Evolutionary conservation across 2,797 vertebrate genomes (phyloP), one percentile per base, ranked within the genome.

Genomic region (Sebastolobus alascanus): DNA sequence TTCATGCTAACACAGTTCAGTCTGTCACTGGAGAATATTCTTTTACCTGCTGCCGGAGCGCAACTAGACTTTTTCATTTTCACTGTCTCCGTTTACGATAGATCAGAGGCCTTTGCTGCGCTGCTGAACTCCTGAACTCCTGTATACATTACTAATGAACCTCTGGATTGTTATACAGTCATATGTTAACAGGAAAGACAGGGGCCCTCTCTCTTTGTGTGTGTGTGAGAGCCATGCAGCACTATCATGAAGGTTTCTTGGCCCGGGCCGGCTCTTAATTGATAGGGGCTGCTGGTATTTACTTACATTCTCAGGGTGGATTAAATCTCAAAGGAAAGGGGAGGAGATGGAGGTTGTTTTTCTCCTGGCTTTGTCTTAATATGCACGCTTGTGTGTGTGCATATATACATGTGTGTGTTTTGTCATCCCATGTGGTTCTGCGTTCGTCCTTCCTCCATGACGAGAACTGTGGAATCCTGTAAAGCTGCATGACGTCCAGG

Each of bases 241-340:
- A 79, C 77, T 65, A 80, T 86, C 86, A 65, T 89, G 84, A 89
- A 86, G 84, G 80, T 85, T 92, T 91, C 90, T 92, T 90, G 91
- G 87, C 90, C 84, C 29, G 33, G 76, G 64, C 75, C 79, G 54
- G 86, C 79, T 90, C 83, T 63, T 92, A 94, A 93, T 93, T 94
- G 93, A 94, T 92, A 86, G 90, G 85, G 89, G 91, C 87, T 90
- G 85, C 89, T 92, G 90, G 90, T 92, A 90, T 93, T 92, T 92
- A 92, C 90, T 92, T 93, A 89, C 89, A 84, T 92, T 92, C 86
- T 90, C 86, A 33, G 76, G 84, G 78, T 72, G 85, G 91, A 92
- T 93, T 93, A 88, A 87, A 90, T 93, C 91, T 94, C 89, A 90
- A 88, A 92, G 92, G 88, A 78, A 86, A 82, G 74, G 52, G 77